Evolutionary conservation across 2,113 vertebrate genomes (phyloP), one percentile per base, ranked within the genome.

Genomic region (Aptenodytes patagonicus): DNA sequence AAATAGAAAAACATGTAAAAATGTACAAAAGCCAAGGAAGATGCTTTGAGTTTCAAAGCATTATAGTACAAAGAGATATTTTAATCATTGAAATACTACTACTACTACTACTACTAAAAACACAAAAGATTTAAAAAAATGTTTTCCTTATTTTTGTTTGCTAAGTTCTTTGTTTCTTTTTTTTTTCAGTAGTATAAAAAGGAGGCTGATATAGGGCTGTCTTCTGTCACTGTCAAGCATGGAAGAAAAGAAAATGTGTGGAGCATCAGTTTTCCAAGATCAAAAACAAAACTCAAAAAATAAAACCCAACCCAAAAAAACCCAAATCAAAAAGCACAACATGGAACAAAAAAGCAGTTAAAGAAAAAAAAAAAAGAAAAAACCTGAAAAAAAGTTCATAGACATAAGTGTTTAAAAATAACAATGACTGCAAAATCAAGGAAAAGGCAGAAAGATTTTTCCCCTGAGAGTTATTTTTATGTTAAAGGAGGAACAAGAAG

Each of bases 11-110:
- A 98, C 98, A 98, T 98, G 98, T 98, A 98, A 98, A 98, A 99
- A 98, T 99, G 98, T 96, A 99, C 99, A 99, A 99, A 99, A 99
- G 99, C 99, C 99, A 99, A 99, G 99, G 98, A 97, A 97, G 98
- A 98, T 99, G 98, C 98, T 99, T 99, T 98, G 98, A 98, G 78
- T 71, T 96, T 98, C 99, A 99, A 99, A 99, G 99, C 99, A 97
- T 98, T 98, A 96, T 95, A 98, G 86, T 94, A 98, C 97, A 98
- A 98, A 98, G 98, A 98, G 89, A 64, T 97, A 97, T 95, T 97
- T 97, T 96, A 93, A 85, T 94, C 28, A 98, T 24, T 97, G 94
- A 98, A 98, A 98, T 98, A 96, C 97, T 98, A 98, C 95, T 97
- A 97, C 96, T 94, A 97, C 96, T 95, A 64, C 25, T 40, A 95